Evolutionary conservation across 2,888 invertebrate genomes (phyloP), one percentile per base, ranked within the genome.

Genomic region (Ypsolopha scabrella): DNA sequence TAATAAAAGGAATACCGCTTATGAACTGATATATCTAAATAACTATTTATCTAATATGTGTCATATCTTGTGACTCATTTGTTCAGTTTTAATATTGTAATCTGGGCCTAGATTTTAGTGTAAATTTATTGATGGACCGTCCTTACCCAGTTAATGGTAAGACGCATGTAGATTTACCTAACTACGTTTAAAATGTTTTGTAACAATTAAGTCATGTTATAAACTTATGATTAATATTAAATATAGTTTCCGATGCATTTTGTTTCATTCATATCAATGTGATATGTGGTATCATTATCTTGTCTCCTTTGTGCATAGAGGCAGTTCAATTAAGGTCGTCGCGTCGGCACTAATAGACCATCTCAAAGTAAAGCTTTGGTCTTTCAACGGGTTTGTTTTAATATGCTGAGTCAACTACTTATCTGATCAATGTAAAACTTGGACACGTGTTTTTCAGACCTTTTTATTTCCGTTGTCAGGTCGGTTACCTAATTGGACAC

Each of bases 221-320:
- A 76, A 78, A 83, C 80, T 80, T 83, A 83, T 77, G 69, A 82
- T 78, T 80, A 82, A 81, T 79, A 81, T 76, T 80, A 83, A 82
- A 80, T 83, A 80, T 83, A 83, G 81, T 83, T 85, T 85, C 82
- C 70, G 73, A 80, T 56, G 60, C 69, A 57, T 57, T 57, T 7
- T 35, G 10, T n/a, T n/a, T n/a, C n/a, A n/a, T n/a, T n/a, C n/a
- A n/a, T n/a, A n/a, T n/a, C n/a, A n/a, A n/a, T n/a, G n/a, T n/a
- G n/a, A n/a, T n/a, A n/a, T n/a, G n/a, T n/a, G n/a, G n/a, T n/a
- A n/a, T n/a, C n/a, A n/a, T n/a, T n/a, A n/a, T n/a, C n/a, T n/a
- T n/a, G n/a, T n/a, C n/a, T n/a, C n/a, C n/a, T n/a, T n/a, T n/a
- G n/a, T n/a, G n/a, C n/a, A n/a, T n/a, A n/a, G n/a, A n/a, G n/a